phyloP scores from a whole-genome alignment of 2,888 invertebrate genomes.

The Melieria picta region DNA sequence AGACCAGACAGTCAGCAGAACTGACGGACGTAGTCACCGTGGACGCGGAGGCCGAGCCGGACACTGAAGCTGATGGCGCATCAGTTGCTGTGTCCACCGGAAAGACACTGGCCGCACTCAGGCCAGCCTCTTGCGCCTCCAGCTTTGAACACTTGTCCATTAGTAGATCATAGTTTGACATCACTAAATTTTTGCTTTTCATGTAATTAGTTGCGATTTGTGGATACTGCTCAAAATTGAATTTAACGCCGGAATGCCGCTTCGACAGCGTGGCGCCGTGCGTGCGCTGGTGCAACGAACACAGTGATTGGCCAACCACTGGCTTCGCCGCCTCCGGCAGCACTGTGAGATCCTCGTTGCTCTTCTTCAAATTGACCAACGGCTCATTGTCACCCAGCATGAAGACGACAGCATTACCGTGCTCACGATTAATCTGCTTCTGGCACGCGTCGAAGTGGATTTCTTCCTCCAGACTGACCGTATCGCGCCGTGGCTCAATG shows the following conservation, averaged over 20 bases:
- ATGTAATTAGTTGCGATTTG: constrained; percentile 80
- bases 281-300: constrained; percentile 57
- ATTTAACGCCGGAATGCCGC: constrained; percentile 74
- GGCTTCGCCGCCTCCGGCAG: constrained; percentile 21
- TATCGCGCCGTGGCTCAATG: constrained; percentile 63
- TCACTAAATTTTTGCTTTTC: constrained; percentile 77
- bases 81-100: constrained; percentile 40
- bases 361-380: constrained; percentile 72
- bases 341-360: constrained; percentile 61
- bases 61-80: constrained; percentile 41
- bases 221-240: constrained; percentile 78
- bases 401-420: constrained; percentile 70
- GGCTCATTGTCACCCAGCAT: constrained; percentile 78
- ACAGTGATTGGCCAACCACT: constrained; percentile 44
- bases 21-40: constrained; percentile 19
- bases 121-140: constrained; percentile 49
- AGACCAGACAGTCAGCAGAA: constrained; percentile 68
- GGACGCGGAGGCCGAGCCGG: constrained; percentile 67
- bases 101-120: constrained; percentile 39
- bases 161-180: constrained; percentile 60
- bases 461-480: constrained; percentile 61
- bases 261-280: constrained; percentile 49
- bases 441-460: constrained; percentile 58
- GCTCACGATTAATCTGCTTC: constrained; percentile 55
- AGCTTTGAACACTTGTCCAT: constrained; percentile 61